phyloP scores from a whole-genome alignment of 2,113 vertebrate species.

The Gambusia affinis region DNA sequence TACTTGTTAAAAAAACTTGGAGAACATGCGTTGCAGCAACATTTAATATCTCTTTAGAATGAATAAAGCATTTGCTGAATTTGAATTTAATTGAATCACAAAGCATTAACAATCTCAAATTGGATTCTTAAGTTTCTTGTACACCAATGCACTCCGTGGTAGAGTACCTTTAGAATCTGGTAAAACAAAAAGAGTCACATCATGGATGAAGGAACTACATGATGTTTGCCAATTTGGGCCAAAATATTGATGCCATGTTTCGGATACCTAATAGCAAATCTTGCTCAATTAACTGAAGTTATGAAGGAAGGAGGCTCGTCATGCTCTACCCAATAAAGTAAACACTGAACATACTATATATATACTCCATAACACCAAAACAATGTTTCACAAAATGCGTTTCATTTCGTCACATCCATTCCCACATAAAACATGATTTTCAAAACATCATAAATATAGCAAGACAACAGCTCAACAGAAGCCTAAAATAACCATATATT shows the following conservation, averaged over 20 bases:
- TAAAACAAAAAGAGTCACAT: neutral
- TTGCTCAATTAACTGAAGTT: neutral
- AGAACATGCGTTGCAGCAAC: neutral
- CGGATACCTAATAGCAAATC: neutral
- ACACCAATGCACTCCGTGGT: no score
- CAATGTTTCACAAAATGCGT: neutral
- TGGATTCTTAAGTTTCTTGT: neutral
- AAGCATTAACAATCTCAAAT: neutral
- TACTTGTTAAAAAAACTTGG: neutral
- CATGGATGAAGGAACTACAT: neutral
- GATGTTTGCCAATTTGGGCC: neutral
- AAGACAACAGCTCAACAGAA: neutral
- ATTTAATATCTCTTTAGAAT: neutral
- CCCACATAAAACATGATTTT: neutral
- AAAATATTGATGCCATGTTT: neutral
- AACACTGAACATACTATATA: neutral
- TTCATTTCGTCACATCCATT: neutral
- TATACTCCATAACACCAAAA: neutral
- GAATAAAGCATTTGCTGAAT: neutral
- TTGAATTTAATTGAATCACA: neutral
- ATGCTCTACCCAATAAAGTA: neutral
- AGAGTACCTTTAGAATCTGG: neutral
- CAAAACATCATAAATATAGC: neutral
- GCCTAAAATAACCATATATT: conserved; percentile 10
- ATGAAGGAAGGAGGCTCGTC: neutral